These are phyloP conservation scores for Ariolimax columbianus DNA, from an alignment of 2,888 invertebrate species.

Conservation along the genomic window DNA sequence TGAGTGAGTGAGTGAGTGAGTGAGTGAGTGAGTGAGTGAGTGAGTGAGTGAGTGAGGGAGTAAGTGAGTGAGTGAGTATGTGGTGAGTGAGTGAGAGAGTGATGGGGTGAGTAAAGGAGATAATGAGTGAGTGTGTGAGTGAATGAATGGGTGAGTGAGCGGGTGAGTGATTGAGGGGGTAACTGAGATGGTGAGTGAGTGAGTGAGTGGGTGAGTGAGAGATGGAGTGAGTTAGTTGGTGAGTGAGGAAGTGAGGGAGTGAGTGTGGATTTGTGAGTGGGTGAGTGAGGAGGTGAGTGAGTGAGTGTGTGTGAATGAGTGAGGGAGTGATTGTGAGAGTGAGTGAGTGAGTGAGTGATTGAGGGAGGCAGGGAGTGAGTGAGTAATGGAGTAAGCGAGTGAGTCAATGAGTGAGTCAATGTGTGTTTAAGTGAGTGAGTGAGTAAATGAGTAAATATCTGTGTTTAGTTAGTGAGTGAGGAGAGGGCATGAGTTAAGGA, in stretches of 20 bases:
- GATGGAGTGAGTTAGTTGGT: neutral
- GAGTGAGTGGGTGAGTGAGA: conserved; percentile 1
- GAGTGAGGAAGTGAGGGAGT: neutral
- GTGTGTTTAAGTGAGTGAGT: too few relatives aligned
- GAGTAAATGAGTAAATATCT: too few relatives aligned
- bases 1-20: neutral
- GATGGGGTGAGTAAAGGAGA: neutral
- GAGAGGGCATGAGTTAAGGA: too few relatives aligned
- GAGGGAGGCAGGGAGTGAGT: too few relatives aligned
- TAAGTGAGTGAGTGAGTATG: too few relatives aligned
- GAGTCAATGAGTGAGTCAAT: too few relatives aligned
- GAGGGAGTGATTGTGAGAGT: too few relatives aligned
- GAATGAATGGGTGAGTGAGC: neutral
- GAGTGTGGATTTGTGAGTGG: too few relatives aligned
- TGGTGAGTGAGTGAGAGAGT: too few relatives aligned
- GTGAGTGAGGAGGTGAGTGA: neutral
- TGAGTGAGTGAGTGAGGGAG: neutral
- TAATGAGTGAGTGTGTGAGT: neutral
- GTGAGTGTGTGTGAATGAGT: neutral
- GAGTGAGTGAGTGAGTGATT: too few relatives aligned
- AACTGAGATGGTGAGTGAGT: neutral
- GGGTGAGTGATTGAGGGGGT: neutral
- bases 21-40: neutral
- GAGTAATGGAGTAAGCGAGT: too few relatives aligned
- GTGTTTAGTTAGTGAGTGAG: too few relatives aligned